Conservation (phyloP, 2,113 vertebrate genomes). For the Cyrtonyx montezumae region DNA sequence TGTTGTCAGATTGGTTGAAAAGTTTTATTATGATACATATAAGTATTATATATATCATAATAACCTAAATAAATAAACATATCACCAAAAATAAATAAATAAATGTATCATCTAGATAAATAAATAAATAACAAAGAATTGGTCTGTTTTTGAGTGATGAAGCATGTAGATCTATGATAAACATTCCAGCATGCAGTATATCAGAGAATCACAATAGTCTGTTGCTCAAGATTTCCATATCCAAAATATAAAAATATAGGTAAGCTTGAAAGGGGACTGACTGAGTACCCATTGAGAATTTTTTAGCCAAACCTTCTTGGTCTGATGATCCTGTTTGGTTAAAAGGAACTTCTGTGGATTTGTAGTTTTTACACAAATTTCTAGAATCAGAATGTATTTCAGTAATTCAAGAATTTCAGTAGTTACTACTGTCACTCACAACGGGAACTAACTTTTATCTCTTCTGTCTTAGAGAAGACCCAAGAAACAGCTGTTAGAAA, state of each 20-base stretch:
- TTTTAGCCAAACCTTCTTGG: neutral
- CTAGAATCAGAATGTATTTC: neutral
- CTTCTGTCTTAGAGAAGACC: neutral
- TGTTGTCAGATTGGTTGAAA: too few species aligned
- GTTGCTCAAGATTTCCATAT: neutral
- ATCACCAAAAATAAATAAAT: too few species aligned
- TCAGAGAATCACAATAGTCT: neutral
- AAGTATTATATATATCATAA: too few species aligned
- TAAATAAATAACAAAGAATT: neutral
- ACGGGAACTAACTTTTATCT: neutral
- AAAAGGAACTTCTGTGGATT: neutral
- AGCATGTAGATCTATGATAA: neutral
- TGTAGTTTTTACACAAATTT: neutral
- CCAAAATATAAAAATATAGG: neutral
- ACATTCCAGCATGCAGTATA: neutral
- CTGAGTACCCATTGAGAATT: neutral
- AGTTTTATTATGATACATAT: too few species aligned
- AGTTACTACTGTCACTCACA: neutral
- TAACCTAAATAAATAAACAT: too few species aligned
- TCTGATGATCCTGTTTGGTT: neutral
- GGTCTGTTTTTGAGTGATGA: neutral
- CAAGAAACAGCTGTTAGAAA: neutral
- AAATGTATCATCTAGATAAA: too few species aligned
- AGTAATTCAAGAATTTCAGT: neutral
- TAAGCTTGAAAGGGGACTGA: neutral